A percentile compares a stretch with the other conserved stretches of the same genome.
Evolutionary conservation across 2,797 vertebrate species (phyloP).

Genomic region (Gallinago solitaria): DNA sequence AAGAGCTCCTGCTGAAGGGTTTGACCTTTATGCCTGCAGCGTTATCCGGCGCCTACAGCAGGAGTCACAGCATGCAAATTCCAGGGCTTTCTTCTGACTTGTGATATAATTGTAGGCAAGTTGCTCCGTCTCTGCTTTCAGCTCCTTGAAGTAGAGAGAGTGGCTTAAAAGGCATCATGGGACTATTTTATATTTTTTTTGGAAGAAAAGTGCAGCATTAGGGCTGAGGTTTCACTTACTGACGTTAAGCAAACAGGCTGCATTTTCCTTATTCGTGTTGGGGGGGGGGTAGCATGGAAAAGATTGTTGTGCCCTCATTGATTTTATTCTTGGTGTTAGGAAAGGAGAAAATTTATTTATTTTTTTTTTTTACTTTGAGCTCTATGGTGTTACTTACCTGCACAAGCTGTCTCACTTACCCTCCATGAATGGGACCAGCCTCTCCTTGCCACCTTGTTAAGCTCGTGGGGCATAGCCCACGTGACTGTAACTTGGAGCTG

Average conservation of each 20-base stretch:
- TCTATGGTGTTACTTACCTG: background rate
- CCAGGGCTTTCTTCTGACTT: conserved; percentile 21
- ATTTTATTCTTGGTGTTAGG: conserved; percentile 8
- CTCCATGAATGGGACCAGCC: rapidly evolving
- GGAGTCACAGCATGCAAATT: background rate
- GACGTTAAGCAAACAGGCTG: background rate
- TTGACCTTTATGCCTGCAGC: conserved; percentile 39
- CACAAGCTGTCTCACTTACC: background rate
- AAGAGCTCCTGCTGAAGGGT: conserved; percentile 23
- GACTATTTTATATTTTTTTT: background rate
- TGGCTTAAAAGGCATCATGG: background rate
- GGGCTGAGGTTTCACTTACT: background rate
- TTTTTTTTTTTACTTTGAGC: background rate
- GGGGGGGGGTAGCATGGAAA: background rate
- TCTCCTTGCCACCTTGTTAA: background rate
- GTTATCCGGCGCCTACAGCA: background rate
- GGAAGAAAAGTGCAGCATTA: background rate
- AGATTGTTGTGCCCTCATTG: conserved; percentile 10
- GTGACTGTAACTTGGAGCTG: background rate
- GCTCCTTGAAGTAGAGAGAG: background rate
- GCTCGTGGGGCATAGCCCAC: rapidly evolving
- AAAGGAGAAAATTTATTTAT: conserved; percentile 3
- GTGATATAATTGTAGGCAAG: background rate
- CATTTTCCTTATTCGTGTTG: background rate
- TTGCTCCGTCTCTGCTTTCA: background rate